phyloP scores from a whole-genome alignment of 2,888 invertebrate species.

The Ferdinandea cuprea region DNA sequence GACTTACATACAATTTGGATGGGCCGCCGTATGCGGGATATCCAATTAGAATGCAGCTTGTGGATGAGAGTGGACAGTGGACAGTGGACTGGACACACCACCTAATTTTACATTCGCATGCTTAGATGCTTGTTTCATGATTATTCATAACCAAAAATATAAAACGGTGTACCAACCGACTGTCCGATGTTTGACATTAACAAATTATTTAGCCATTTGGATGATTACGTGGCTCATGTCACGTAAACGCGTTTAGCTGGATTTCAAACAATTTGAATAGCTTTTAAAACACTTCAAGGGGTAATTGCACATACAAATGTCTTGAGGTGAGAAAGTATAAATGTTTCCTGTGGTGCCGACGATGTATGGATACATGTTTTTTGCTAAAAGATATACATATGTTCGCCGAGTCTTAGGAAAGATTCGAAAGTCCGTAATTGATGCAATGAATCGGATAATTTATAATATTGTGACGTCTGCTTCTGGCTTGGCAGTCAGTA shows the following conservation, averaged over 20 bases:
- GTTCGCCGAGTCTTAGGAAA: neutral
- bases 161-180: neutral
- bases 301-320: conserved; percentile 64
- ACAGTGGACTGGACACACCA: conserved; percentile 16
- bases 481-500: neutral
- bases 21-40: neutral
- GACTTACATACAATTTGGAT: neutral
- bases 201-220: conserved; percentile 67
- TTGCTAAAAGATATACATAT: neutral
- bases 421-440: neutral
- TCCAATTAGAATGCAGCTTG: conserved; percentile 51
- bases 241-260: conserved; percentile 56
- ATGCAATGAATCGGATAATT: conserved; percentile 10
- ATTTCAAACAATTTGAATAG: conserved; percentile 46
- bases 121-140: conserved; percentile 42
- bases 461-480: conserved; percentile 5
- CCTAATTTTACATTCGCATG: conserved; percentile 36
- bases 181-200: conserved; percentile 53
- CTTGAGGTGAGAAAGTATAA: conserved; percentile 67
- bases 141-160: conserved; percentile 55
- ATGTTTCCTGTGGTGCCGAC: conserved; percentile 55
- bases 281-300: conserved; percentile 42
- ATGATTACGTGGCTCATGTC: conserved; percentile 51
- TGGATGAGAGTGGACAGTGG: conserved; percentile 41
- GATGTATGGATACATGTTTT: conserved; percentile 2